Base-by-base conservation (phyloP, 2,113 vertebrate genomes). In the Excalfactoria chinensis region DNA sequence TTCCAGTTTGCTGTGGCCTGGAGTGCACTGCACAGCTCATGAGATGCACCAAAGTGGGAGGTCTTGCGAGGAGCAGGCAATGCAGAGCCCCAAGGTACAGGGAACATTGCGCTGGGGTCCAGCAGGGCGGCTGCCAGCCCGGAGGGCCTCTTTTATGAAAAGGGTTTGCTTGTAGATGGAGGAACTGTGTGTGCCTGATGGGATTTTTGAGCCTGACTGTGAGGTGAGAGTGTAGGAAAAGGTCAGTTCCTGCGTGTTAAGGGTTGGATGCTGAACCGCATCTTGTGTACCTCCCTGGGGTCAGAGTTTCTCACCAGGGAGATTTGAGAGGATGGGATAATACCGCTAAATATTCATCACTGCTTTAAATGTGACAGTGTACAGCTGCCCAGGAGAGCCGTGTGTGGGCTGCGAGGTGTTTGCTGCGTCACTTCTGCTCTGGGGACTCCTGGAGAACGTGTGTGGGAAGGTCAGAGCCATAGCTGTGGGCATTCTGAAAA, bases 31-130 rank as follows among this genome's bases (percentile, higher is more conserved):
- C 93, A 22, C 66, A 74, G 94, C 93, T 96, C 96, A 93, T 96
- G 95, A 96, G 95, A 93, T 95, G 85, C 93, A 96, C 96, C 96
- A 88, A 96, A 87, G 95, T 96, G 96, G 95, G 96, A 96, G 96
- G 96, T 96, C 96, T 96, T 88, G 91, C 0, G 4, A 88, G 83
- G 82, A 95, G 76, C 91, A 93, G 84, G 89, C 91, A 89, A n/a
- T 51, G 44, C 89, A 88, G 74, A 93, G 96, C 63, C 94, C 60
- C 56, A 60, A 64, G 95, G 94, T 95, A 92, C 79, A 95, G 68
- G 69, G 93, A 96, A 94, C 91, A 72, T 96, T 96, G 89, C 0
- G 1, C 43, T 77, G 86, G 95, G 93, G 87, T 94, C 93, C 95
- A 93, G 87, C 94, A 95, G 93, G 87, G 94, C 88, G 58, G 62